phyloP scores from a whole-genome alignment of 2,888 invertebrate species.

The Drosophila aldrichi region DNA sequence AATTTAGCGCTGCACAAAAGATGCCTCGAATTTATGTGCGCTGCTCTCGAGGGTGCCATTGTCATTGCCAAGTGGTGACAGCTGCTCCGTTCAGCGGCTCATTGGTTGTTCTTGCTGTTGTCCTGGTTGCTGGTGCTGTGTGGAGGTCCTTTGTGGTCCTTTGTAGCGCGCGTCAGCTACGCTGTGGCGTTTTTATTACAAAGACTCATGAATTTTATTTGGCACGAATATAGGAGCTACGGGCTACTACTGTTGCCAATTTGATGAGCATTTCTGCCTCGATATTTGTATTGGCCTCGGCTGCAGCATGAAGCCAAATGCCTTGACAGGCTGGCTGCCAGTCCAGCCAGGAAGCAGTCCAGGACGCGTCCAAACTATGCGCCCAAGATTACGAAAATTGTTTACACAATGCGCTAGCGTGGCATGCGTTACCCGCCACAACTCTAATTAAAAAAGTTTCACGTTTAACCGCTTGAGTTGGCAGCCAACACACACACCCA shows the following conservation, averaged over 20 bases:
- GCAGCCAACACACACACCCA: conserved; percentile 38
- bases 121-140: conserved; percentile 17
- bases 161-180: conserved; percentile 29
- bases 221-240: conserved; percentile 44
- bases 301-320: conserved; percentile 50
- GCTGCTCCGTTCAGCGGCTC: conserved; percentile 51
- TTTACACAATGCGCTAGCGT: conserved; percentile 64
- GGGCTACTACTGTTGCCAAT: conserved; percentile 55
- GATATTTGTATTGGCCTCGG: conserved; percentile 51
- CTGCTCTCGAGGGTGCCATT: conserved; percentile 68
- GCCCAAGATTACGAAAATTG: conserved; percentile 71
- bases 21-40: conserved; percentile 67
- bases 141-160: conserved; percentile 59
- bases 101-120: conserved; percentile 7
- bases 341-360: conserved; percentile 14
- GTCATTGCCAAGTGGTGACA: conserved; percentile 74
- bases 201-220: conserved; percentile 77
- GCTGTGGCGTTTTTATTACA: conserved; percentile 73
- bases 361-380: conserved; percentile 53
- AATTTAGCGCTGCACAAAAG: conserved; percentile 65
- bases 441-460: conserved; percentile 80
- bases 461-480: conserved; percentile 77
- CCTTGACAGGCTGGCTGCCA: conserved; percentile 29
- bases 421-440: conserved; percentile 64
- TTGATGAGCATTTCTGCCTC: conserved; percentile 58